Evolutionary conservation across 1,140 invertebrate species (phyloP).

Genomic region (Mylabris phalerata): DNA sequence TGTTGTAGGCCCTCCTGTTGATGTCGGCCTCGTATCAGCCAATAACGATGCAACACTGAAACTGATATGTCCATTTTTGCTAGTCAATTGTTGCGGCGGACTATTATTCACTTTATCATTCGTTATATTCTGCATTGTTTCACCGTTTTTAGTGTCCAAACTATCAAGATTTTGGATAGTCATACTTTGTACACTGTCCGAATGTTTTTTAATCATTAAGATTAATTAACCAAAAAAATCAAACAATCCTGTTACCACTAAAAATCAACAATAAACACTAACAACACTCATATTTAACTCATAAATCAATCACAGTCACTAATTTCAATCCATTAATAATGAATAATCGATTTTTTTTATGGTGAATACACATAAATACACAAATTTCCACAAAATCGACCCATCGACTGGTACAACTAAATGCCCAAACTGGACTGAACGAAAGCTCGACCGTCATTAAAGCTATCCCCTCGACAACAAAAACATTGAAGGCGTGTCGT

Average conservation of each 20-base stretch:
- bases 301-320: too few species aligned
- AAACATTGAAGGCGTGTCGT: too few species aligned
- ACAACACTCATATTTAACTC: too few species aligned
- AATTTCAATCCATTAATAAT: too few species aligned
- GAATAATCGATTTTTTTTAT: too few species aligned
- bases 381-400: background rate
- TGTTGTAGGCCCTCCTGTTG: conserved; percentile 39
- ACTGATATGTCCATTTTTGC: conserved; percentile 49
- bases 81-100: conserved; percentile 31
- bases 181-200: conserved; percentile 39
- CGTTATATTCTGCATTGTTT: conserved; percentile 43
- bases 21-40: conserved; percentile 48
- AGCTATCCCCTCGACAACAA: too few species aligned
- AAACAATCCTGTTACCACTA: too few species aligned
- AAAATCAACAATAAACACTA: too few species aligned
- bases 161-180: conserved; percentile 40
- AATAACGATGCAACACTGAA: conserved; percentile 63
- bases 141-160: conserved; percentile 33
- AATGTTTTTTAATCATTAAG: conserved; percentile 35
- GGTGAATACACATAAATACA: too few species aligned
- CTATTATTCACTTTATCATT: conserved; percentile 43
- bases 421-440: conserved; percentile 27
- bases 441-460: conserved; percentile 1
- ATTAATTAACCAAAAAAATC: too few species aligned
- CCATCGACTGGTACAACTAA: conserved; percentile 22